Evolutionary conservation across 2,888 invertebrate genomes (phyloP), one percentile per base, ranked within the genome.

Genomic region (Anthoptus insignis): DNA sequence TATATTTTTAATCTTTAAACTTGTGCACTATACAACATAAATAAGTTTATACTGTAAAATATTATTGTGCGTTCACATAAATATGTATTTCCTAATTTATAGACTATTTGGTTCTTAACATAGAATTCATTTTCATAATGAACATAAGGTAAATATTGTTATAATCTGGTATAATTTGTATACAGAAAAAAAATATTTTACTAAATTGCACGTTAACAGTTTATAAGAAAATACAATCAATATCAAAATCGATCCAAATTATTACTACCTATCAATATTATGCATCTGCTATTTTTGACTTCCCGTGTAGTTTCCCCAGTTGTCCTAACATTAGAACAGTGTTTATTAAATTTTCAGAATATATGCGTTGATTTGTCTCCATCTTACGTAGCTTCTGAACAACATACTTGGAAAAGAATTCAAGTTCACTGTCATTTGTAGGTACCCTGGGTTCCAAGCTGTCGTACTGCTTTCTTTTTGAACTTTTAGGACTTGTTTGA

Each of bases 311-410:
- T 79, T 87, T 85, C 8, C 86, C 86, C 13, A 93, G 81, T 75
- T 93, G 93, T 39, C 93, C 93, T 21, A 93, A 72, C 93, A 93
- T 93, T 3, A 93, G 83, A 3, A 91, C 91, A 61, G 93, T 92
- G 66, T 93, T 92, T n/a, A 93, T 92, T 76, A 93, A 80, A 73
- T 93, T 93, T 74, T 93, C 93, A 13, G 93, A 91, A 75, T 92
- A 93, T 71, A 93, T 93, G 59, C 93, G 87, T 67, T 93, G 93
- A 71, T 92, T 91, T 6, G 91, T 92, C 75, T 92, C 93, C 93
- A 93, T 93, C 80, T 76, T 84, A 73, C 92, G 83, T 47, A 93
- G 75, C 71, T 93, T 93, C 73, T 93, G 93, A 0, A 91, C 92
- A 59, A 93, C 84, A 85, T 92, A 93, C 71, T 93, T 93, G 0